Conservation (phyloP, 1,140 invertebrate species). For the Diploscapter pachys region DNA sequence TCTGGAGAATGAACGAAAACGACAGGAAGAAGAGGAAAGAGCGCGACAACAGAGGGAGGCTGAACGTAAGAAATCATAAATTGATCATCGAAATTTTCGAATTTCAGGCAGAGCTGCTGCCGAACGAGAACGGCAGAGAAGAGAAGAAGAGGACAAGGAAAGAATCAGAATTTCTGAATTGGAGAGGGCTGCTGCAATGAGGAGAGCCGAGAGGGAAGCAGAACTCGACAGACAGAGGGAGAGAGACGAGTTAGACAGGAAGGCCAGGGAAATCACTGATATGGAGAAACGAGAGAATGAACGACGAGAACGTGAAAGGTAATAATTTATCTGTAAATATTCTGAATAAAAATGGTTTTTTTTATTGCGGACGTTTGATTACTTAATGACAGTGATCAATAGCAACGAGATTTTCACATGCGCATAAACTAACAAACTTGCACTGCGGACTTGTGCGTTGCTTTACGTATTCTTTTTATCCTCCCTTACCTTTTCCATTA, state of each 20-base stretch:
- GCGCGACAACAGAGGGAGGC: constrained; percentile 42
- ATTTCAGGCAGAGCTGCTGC: constrained; percentile 34
- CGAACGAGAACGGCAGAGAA: constrained; percentile 40
- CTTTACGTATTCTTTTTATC: no score
- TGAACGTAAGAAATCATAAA: constrained; percentile 20
- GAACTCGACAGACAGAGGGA: constrained; percentile 42
- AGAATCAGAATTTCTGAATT: constrained; percentile 33
- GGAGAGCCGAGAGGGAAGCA: constrained; percentile 39
- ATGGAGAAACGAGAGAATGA: constrained; percentile 42
- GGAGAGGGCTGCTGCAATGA: constrained; percentile 42
- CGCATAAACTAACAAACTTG: no score
- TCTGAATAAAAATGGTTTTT: no score
- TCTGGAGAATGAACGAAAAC: constrained; percentile 14
- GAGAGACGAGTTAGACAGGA: constrained; percentile 42
- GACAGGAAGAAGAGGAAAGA: constrained; percentile 27
- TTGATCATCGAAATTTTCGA: no score
- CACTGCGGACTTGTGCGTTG: no score
- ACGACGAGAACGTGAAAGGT: constrained; percentile 41
- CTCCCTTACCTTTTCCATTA: no score
- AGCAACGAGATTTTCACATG: no score
- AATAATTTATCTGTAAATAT: no score
- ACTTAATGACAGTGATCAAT: no score
- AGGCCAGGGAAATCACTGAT: constrained; percentile 46
- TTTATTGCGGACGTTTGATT: constrained; percentile 22
- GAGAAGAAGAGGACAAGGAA: constrained; percentile 27